Base-by-base conservation (phyloP, 2,888 invertebrate genomes). In the Carpatolechia fugitivella region DNA sequence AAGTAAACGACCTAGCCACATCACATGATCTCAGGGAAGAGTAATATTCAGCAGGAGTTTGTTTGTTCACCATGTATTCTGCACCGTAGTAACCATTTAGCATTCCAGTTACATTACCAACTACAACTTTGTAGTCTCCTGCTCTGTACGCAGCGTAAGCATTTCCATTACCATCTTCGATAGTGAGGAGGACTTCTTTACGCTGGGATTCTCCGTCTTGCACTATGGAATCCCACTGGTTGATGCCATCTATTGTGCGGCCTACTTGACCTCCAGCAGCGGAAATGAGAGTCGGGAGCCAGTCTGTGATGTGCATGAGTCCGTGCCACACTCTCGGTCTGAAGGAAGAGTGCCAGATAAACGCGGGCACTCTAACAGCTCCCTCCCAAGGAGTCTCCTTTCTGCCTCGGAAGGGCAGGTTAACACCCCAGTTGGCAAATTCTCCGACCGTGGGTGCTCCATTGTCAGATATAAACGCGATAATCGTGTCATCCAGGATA, bases 401-500 rank as follows among this genome's bases (percentile, higher is more conserved):
- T 76, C 94, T 95, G 14, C 96, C 96, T 74, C 94, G 91, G 0
- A 96, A 88, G 2, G 96, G 96, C 83, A 93, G 93, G 78, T 96
- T 96, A 3, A 95, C 94, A 0, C 94, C 96, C 61, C 93, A 92
- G 76, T 97, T 98, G 49, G 91, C 87, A 68, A 95, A 93, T 41
- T 92, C 75, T 0, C 96, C 97, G 41, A 92, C 90, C 0, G 96
- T 94, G 0, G 96, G 96, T 0, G 95, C 96, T 0, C 97, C 97
- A 73, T 98, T 98, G 75, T 98, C 98, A 6, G 97, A 95, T 60
- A 95, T 93, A 74, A 98, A 98, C 1, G 98, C 77, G 40, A 99
- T 92, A 20, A 99, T 92, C 0, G 97, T 95, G 72, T 98, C 94
- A 24, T 96, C 91, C 59, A 98, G 83, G 83, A 97, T 93, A 0